These are phyloP conservation scores for Hyla sarda DNA, from an alignment of 2,113 vertebrate species.

Conservation along the genomic window DNA sequence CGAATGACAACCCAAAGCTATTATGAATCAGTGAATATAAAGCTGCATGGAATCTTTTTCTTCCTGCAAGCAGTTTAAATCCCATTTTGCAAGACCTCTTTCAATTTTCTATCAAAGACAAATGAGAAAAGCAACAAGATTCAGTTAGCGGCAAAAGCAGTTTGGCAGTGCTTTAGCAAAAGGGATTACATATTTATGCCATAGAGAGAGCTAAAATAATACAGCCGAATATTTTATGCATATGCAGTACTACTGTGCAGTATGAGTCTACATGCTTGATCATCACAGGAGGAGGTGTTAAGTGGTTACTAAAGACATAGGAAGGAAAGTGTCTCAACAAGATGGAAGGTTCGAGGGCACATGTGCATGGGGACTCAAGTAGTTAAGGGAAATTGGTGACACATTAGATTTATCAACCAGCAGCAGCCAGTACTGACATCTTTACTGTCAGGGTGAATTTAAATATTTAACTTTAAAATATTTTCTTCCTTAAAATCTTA, in stretches of 20 bases:
- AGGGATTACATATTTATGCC: conserved; percentile 3
- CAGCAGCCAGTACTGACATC: too few species aligned
- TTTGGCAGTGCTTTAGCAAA: conserved; percentile 27
- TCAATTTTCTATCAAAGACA: conserved; percentile 28
- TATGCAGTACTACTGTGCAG: background rate
- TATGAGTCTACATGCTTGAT: conserved; percentile 1
- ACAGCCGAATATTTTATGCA: conserved; percentile 9
- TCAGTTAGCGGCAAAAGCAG: conserved; percentile 11
- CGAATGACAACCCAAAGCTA: background rate
- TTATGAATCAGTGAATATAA: conserved; percentile 1
- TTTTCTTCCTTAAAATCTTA: too few species aligned
- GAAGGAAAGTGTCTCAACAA: background rate
- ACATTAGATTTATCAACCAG: background rate
- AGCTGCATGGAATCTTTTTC: background rate
- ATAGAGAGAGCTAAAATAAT: background rate
- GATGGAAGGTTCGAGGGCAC: background rate
- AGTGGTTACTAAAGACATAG: background rate
- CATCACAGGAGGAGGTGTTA: conserved; percentile 5
- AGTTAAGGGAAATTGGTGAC: background rate
- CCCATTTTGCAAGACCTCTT: conserved; percentile 35
- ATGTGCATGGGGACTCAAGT: background rate
- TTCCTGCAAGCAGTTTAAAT: conserved; percentile 17
- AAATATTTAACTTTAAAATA: too few species aligned
- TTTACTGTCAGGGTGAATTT: too few species aligned
- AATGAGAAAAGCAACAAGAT: conserved; percentile 20